Base-by-base conservation (phyloP, 64 coral and sea anemone species). In the Orbicella faveolata region DNA sequence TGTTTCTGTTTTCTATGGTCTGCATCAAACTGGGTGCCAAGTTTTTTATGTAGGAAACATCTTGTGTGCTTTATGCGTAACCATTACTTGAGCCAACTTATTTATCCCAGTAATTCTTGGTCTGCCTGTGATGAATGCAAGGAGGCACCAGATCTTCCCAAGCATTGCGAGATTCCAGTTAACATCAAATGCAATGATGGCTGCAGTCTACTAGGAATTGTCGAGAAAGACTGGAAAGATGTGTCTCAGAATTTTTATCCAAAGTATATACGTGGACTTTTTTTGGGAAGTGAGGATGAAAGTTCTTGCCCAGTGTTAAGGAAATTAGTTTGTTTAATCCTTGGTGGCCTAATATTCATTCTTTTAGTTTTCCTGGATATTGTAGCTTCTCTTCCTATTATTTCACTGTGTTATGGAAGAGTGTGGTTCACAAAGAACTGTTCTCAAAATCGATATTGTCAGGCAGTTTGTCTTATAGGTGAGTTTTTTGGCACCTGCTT, bases 41-140 rank as follows among this genome's bases (percentile, higher is more conserved):
- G 44, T 48, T 48, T 48, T 48, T 48, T 48, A 48, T 48, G 44
- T 48, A 48, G 44, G 44, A 48, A 48, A 48, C 44, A 48, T 48
- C 44, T 48, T 48, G 2, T 48, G 44, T 48, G 44, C 44, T 48
- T 48, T 48, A 6, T 4, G 4, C 44, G 44, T 3, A 48, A 48
- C 44, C 5, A 5, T 48, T 48, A 48, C 44, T 48, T 48, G 7
- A 48, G 3, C 5, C 44, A 75, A 34, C 12, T 75, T 2, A 16
- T 75, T 34, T 75, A 36, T 34, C 34, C 73, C 30, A 34, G n/a
- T 2, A 11, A 36, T 75, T 14, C 9, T 34, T 75, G 8, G 3
- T 39, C 73, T 75, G 73, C 34, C 34, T 75, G 73, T 37, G 33
- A 37, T 75, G 73, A 75, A 75, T 75, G 73, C 15, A 75, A 75